phyloP scores from a whole-genome alignment of 2,888 invertebrate genomes.

The Creontiades dilutus region DNA sequence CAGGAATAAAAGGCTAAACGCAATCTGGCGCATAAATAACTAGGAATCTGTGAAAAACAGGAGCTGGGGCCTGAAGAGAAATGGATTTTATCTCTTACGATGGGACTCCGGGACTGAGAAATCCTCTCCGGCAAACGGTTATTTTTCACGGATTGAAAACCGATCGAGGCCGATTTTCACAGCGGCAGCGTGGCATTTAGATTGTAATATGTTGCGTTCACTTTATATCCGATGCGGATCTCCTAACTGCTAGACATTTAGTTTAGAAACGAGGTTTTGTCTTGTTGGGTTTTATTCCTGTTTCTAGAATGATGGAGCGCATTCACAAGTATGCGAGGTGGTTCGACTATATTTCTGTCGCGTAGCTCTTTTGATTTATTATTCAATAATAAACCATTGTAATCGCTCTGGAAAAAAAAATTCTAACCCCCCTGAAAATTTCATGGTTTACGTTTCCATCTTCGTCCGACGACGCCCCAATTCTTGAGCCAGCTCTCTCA shows the following conservation, averaged over 20 bases:
- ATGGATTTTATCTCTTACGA: constrained; percentile 55
- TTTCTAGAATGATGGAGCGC: background rate
- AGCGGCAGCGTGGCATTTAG: background rate
- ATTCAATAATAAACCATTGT: too few species aligned
- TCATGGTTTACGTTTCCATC: too few species aligned
- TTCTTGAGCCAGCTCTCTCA: too few species aligned
- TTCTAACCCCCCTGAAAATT: too few species aligned
- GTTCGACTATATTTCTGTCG: too few species aligned
- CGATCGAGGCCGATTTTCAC: constrained; percentile 48
- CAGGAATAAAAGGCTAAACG: constrained; percentile 14
- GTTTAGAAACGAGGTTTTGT: constrained; percentile 16
- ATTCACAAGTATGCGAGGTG: constrained; percentile 31
- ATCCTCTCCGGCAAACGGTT: constrained; percentile 24
- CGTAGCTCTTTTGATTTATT: too few species aligned
- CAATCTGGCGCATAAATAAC: constrained; percentile 43
- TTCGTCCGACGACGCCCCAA: too few species aligned
- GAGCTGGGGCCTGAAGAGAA: constrained; percentile 21
- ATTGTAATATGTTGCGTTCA: constrained; percentile 52
- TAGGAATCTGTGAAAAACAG: constrained; percentile 41
- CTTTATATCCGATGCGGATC: constrained; percentile 35
- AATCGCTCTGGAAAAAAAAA: too few species aligned
- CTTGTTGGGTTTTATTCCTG: constrained; percentile 7
- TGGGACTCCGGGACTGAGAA: constrained; percentile 8
- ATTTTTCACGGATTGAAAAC: constrained; percentile 61
- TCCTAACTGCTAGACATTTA: constrained; percentile 18